These are phyloP conservation scores for Proctacanthus coquilletti DNA, from an alignment of 1,140 invertebrate species.

Conservation along the genomic window DNA sequence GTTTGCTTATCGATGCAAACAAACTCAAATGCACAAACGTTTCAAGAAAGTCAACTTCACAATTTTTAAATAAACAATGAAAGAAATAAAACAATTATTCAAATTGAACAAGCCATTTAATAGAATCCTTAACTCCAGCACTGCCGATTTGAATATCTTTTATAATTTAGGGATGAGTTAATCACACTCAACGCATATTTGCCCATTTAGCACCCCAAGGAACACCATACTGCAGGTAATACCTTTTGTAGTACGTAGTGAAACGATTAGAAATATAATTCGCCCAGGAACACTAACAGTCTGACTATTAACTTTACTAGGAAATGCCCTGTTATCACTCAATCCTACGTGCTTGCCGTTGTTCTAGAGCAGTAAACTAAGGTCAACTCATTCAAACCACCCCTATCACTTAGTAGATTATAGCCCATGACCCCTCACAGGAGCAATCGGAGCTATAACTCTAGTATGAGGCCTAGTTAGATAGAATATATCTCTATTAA, in stretches of 20 bases:
- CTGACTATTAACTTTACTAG: constrained; percentile 38
- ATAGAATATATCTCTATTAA: too few species aligned
- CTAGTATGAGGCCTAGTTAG: too few species aligned
- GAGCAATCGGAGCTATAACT: constrained; percentile 30
- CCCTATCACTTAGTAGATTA: constrained; percentile 37
- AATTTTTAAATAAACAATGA: too few species aligned
- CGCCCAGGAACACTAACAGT: constrained; percentile 44
- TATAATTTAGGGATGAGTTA: constrained; percentile 40
- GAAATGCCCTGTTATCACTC: constrained; percentile 37
- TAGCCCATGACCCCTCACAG: constrained; percentile 37
- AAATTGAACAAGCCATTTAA: constrained; percentile 36
- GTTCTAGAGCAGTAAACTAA: constrained; percentile 35
- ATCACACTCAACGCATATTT: constrained; percentile 38
- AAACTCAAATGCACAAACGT: too few species aligned
- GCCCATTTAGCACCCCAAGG: constrained; percentile 42
- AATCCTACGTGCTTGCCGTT: constrained; percentile 39
- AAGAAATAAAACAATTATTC: too few species aligned
- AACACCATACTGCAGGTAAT: constrained; percentile 35
- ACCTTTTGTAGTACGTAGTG: constrained; percentile 39
- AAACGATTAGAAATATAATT: constrained; percentile 44
- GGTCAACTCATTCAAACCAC: constrained; percentile 31
- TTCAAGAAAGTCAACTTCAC: too few species aligned
- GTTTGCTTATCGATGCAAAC: too few species aligned
- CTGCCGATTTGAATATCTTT: constrained; percentile 42
- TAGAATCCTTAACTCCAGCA: constrained; percentile 35